Evolutionary conservation across 2,797 vertebrate genomes (phyloP).

Genomic region (Spea hammondii): DNA sequence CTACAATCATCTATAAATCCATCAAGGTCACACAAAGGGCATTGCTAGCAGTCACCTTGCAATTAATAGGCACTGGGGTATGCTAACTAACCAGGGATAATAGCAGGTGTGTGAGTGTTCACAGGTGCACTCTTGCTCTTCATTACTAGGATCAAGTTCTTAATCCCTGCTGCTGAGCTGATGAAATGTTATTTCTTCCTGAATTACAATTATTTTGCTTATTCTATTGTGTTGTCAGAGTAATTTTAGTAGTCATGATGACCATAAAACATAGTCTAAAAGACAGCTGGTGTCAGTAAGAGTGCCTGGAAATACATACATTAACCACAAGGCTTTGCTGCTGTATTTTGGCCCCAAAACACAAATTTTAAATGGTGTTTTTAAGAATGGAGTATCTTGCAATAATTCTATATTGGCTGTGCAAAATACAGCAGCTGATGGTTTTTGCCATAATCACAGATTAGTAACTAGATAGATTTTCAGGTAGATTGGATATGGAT

Average conservation of each 20-base stretch:
- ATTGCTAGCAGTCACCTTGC: background rate
- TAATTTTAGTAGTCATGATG: no score
- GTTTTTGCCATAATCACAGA: slow-evolving; percentile 35
- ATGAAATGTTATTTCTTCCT: background rate
- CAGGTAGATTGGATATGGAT: background rate
- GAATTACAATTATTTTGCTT: background rate
- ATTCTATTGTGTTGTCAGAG: no score
- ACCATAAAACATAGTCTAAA: no score
- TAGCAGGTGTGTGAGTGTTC: slow-evolving; percentile 36
- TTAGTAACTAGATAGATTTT: slow-evolving; percentile 13
- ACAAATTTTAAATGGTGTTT: slow-evolving; percentile 18
- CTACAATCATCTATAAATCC: background rate
- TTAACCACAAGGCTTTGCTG: no score
- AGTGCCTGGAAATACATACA: no score
- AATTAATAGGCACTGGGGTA: slow-evolving; percentile 18
- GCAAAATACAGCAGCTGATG: slow-evolving; percentile 14
- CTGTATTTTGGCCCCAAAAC: no score
- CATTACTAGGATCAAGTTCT: slow-evolving; percentile 4
- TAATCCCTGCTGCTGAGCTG: background rate
- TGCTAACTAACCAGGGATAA: slow-evolving; percentile 31
- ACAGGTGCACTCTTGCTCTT: slow-evolving; percentile 23
- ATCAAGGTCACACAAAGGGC: slow-evolving; percentile 19
- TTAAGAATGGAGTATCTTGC: slow-evolving; percentile 27
- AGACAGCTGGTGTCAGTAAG: no score
- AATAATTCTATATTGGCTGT: slow-evolving; percentile 21